Evolutionary conservation across 37 sponge, comb jelly and placozoan genomes (phyloP).

Genomic region (Trichoplax adhaerens): DNA sequence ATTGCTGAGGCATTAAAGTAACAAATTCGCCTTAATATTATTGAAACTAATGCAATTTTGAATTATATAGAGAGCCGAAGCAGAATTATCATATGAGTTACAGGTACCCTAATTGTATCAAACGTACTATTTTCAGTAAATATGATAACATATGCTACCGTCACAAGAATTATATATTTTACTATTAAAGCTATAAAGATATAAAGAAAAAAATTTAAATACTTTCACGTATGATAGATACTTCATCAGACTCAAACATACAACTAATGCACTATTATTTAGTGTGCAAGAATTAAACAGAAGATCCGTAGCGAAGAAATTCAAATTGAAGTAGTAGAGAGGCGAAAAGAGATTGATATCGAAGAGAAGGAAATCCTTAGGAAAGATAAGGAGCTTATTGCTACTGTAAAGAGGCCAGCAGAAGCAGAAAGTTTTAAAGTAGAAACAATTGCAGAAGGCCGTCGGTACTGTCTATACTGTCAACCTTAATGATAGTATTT

Average conservation of each 20-base stretch:
- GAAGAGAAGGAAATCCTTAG: constrained; percentile 23
- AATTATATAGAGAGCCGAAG: constrained; percentile 12
- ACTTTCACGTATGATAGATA: no score
- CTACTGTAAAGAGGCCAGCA: constrained; percentile 15
- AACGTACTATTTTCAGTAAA: no score
- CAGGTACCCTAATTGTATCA: neutral
- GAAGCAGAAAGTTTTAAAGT: constrained; percentile 23
- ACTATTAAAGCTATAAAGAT: no score
- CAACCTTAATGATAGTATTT: no score
- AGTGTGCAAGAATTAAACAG: constrained; percentile 9
- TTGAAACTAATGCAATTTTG: neutral
- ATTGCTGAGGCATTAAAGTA: no score
- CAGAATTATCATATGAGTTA: constrained; percentile 22
- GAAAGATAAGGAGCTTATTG: constrained; percentile 18
- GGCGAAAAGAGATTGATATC: constrained; percentile 25
- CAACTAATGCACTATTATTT: no score
- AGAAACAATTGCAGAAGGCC: constrained; percentile 13
- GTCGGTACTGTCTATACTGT: neutral
- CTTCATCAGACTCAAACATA: no score
- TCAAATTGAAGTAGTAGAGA: constrained; percentile 16
- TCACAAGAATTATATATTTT: no score
- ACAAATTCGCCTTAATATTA: neutral
- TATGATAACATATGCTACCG: no score
- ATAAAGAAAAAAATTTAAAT: no score
- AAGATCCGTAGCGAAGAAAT: constrained; percentile 23